A percentile compares a stretch with the other conserved stretches of the same genome.
These are phyloP conservation scores for Andrena bucephala DNA, from an alignment of 2,888 invertebrate species.

Conservation along the genomic window DNA sequence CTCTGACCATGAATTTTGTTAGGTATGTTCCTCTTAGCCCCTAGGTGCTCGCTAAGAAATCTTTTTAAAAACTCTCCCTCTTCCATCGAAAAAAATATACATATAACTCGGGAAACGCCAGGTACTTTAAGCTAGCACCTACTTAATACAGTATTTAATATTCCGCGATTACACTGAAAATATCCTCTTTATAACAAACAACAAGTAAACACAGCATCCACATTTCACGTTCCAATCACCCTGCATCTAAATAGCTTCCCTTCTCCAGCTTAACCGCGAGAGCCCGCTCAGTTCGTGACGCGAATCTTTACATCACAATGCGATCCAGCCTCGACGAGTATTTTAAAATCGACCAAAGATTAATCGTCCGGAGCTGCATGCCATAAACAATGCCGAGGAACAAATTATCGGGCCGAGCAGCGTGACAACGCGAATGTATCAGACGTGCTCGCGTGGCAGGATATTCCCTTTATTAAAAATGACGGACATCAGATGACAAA, in stretches of 20 bases:
- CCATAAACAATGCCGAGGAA: background rate
- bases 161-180: too few relatives aligned
- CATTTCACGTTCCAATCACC: background rate
- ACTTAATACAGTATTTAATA: too few relatives aligned
- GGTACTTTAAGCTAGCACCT: too few relatives aligned
- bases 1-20: too few relatives aligned
- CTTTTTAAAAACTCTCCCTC: too few relatives aligned
- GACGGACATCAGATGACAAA: constrained; percentile 31
- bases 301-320: background rate
- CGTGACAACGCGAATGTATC: background rate
- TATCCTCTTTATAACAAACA: too few relatives aligned
- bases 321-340: background rate
- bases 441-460: background rate
- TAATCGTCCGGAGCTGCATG: background rate
- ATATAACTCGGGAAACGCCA: too few relatives aligned
- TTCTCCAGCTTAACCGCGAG: background rate
- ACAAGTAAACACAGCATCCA: too few relatives aligned
- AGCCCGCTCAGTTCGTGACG: background rate
- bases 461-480: constrained; percentile 19
- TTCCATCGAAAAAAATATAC: too few relatives aligned
- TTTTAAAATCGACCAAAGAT: background rate
- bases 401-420: background rate
- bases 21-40: too few relatives aligned
- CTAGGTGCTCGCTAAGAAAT: too few relatives aligned
- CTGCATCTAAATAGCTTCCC: background rate